These are phyloP conservation scores for Drosophila koepferae DNA, from an alignment of 2,888 invertebrate species.

Conservation along the genomic window DNA sequence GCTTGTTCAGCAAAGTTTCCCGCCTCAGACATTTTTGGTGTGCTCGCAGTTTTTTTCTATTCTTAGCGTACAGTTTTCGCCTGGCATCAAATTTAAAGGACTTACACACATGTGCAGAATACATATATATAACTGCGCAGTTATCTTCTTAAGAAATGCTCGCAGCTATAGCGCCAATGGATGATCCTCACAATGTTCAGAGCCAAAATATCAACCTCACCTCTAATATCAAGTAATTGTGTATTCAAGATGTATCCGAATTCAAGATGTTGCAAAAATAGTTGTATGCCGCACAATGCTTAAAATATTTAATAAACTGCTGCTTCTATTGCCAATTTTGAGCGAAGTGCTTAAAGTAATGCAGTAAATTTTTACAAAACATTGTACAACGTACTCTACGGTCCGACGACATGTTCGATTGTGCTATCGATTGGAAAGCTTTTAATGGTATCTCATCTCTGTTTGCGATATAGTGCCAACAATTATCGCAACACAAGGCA, in stretches of 20 bases:
- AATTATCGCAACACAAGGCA: not conserved
- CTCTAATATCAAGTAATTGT: not conserved
- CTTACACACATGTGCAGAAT: constrained; percentile 18
- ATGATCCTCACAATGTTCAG: constrained; percentile 27
- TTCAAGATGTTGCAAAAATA: not conserved
- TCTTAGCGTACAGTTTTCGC: constrained; percentile 14
- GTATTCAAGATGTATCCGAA: constrained; percentile 6
- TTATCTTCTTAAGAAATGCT: constrained; percentile 28
- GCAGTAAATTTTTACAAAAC: constrained; percentile 31
- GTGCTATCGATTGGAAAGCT: constrained; percentile 20
- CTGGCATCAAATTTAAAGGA: constrained; percentile 34
- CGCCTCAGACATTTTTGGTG: constrained; percentile 46
- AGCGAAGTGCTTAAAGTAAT: constrained; percentile 14
- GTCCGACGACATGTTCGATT: constrained; percentile 19
- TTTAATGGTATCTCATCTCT: constrained; percentile 1
- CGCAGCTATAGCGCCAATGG: constrained; percentile 32
- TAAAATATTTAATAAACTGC: constrained; percentile 7
- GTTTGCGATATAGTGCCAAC: not conserved
- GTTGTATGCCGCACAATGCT: not conserved
- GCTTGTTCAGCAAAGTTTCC: constrained; percentile 56
- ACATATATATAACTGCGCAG: constrained; percentile 51
- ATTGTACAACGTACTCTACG: constrained; percentile 26
- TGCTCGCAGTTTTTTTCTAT: constrained; percentile 13
- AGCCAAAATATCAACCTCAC: constrained; percentile 17
- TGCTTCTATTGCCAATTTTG: constrained; percentile 35